Evolutionary conservation across 2,113 vertebrate genomes (phyloP), one percentile per base, ranked within the genome.

Genomic region (Alethe castanea): DNA sequence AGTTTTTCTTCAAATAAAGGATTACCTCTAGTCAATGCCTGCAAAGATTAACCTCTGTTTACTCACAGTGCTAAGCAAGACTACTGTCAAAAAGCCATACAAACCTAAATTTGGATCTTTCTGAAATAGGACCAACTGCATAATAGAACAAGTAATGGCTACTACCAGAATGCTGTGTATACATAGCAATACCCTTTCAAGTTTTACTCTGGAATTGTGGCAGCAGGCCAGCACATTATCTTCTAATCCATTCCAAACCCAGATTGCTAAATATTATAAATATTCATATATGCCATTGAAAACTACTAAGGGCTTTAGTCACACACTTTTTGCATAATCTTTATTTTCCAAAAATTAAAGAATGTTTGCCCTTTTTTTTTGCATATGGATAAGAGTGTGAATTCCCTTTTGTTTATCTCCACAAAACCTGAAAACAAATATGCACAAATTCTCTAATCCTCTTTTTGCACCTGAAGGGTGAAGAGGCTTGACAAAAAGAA

Each of bases 221-320:
- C 97, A 97, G 94, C 40, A 54, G 91, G 97, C 97, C 97, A 98
- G 90, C 64, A 90, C 36, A 94, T 96, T 97, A 96, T 91, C 94
- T 96, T 92, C 96, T 97, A 97, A 98, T 97, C 97, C 97, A 94
- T 86, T 97, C 95, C 96, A 94, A 93, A 89, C 45, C 70, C 88
- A 97, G 91, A 96, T 95, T 98, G 96, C 94, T 91, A 92, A 96
- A 96, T 96, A 95, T 95, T 96, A 98, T 98, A 98, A 98, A 98
- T 98, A 98, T 98, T 98, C 97, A 98, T 97, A 93, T 40, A 89
- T 86, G 91, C 95, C 96, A 97, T 66, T 97, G 97, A 98, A 97
- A 97, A 96, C 90, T 94, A 96, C 72, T 87, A 96, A 92, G 92
- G 95, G 92, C 95, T 97, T 98, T 97, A 98, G 97, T 97, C 96